Conservation (phyloP, 1,140 invertebrate genomes). For the Apis dorsata region DNA sequence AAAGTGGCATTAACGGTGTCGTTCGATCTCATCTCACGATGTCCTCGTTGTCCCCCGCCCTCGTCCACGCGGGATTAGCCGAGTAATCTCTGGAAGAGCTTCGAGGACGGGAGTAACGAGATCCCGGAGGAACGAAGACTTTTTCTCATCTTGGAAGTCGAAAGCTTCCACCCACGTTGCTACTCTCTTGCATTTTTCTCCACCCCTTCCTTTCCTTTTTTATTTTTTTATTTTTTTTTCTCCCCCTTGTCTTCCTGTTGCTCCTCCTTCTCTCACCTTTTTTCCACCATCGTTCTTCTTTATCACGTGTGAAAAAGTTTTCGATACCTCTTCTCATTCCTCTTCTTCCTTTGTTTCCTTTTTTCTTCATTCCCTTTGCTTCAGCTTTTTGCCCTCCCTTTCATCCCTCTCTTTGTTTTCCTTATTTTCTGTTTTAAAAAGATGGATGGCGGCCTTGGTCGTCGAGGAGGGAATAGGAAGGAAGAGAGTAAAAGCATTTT, state of each 20-base stretch:
- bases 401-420: too few relatives aligned
- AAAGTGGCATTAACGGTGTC: constrained; percentile 62
- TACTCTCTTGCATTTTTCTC: background rate
- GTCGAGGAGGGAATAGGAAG: background rate
- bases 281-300: background rate
- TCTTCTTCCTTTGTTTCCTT: background rate
- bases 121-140: constrained; percentile 60
- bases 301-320: background rate
- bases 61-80: constrained; percentile 63
- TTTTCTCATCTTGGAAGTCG: constrained; percentile 64
- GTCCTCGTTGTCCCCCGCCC: constrained; percentile 39
- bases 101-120: constrained; percentile 62
- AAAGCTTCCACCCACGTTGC: constrained; percentile 33
- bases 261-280: background rate
- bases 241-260: too few relatives aligned
- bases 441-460: too few relatives aligned
- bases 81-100: constrained; percentile 65
- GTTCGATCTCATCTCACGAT: constrained; percentile 63
- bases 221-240: too few relatives aligned
- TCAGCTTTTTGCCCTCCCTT: background rate
- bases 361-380: background rate
- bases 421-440: too few relatives aligned
- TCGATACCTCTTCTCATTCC: background rate
- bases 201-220: background rate
- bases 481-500: background rate